These are phyloP conservation scores for Agrotis ipsilon DNA, from an alignment of 2,888 invertebrate genomes.

Conservation along the genomic window DNA sequence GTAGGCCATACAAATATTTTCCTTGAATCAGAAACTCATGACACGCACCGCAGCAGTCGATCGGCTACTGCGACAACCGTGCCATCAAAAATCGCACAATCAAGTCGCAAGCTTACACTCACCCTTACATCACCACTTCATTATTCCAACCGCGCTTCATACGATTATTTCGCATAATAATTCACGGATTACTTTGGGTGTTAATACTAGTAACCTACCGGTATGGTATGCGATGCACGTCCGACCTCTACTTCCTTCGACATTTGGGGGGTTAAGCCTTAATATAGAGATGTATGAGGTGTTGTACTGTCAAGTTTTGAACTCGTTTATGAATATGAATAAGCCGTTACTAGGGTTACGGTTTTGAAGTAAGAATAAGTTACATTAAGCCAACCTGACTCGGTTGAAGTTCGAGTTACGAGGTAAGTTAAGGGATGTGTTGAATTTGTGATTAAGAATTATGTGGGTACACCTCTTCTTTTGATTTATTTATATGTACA, in stretches of 20 bases:
- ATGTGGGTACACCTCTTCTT: neutral
- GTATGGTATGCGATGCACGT: conserved; percentile 57
- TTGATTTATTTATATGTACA: neutral
- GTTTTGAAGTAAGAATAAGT: conserved; percentile 16
- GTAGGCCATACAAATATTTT: no score
- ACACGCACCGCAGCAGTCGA: no score
- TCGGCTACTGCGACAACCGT: no score
- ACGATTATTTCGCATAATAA: conserved; percentile 65
- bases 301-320: conserved; percentile 54
- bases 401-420: conserved; percentile 23
- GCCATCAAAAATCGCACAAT: conserved; percentile 24
- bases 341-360: conserved; percentile 17
- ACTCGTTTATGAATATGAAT: conserved; percentile 55
- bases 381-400: conserved; percentile 30
- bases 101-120: conserved; percentile 2
- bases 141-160: conserved; percentile 54
- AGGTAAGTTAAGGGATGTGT: neutral
- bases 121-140: conserved; percentile 29
- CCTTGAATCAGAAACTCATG: no score
- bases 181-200: conserved; percentile 57
- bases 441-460: neutral
- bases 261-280: conserved; percentile 49
- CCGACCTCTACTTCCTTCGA: conserved; percentile 57
- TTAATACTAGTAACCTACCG: conserved; percentile 52
- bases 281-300: conserved; percentile 56